Evolutionary conservation across 2,888 invertebrate species (phyloP), one percentile per base, ranked within the genome.

Genomic region (Zelleria hepariella): DNA sequence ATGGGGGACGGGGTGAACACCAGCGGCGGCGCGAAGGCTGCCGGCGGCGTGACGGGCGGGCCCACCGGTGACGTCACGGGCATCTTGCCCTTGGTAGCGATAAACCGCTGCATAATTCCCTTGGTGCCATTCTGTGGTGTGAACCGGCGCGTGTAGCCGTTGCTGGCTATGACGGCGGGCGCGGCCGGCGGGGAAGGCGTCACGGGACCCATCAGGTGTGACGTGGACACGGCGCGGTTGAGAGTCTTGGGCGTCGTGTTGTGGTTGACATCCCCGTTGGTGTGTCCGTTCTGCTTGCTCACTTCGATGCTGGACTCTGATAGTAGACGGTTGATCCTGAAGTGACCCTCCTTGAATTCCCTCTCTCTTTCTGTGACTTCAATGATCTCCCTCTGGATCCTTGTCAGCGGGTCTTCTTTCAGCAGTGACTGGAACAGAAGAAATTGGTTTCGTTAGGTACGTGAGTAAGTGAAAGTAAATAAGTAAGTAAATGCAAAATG

Each of bases 331-430:
- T 80, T 86, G 57, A 86, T 81, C 59, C 86, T 77, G 65, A 89
- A 87, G 69, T 86, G 89, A 21, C 91, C 92, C 68, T 91, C 92
- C 67, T 92, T 90, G 67, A 96, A 92, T 74, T 95, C 96, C 72
- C 94, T 91, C 81, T 97, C 97, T 65, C 96, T 90, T 72, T 95
- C 93, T 59, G 94, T 93, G 62, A 95, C 95, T 84, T 95, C 95
- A 71, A 94, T 93, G 70, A 97, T 96, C 90, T 97, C 97, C 74
- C 93, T 92, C 84, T 97, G 96, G 78, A 97, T 96, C 78, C 96
- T 92, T 72, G 92, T 91, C 71, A 95, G 88, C 65, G 94, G 94
- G 82, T 93, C 93, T 75, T 93, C 91, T 80, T 92, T 92, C 78
- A 91, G 81, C 72, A 89, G 77, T 66, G 86, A 80, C 89, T 90